Evolutionary conservation across 2,797 vertebrate species (phyloP).

Genomic region (Odontamblyopus rebecca): DNA sequence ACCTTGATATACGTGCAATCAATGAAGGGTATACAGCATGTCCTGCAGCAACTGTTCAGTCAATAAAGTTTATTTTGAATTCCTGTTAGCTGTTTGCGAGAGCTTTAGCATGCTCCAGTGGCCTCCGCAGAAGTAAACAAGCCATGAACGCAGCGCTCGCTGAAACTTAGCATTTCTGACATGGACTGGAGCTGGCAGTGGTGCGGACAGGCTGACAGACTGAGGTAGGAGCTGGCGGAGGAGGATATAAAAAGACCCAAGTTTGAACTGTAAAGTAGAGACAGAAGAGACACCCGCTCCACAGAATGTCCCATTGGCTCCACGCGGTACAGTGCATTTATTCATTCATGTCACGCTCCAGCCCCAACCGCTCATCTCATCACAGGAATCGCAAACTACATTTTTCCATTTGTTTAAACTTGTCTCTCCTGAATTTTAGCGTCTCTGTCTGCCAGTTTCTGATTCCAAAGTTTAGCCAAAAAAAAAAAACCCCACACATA

Average conservation of each 20-base stretch:
- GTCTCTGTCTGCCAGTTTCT: no score
- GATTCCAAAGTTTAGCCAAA: no score
- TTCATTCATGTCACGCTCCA: slow-evolving; percentile 34
- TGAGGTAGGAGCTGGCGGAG: slow-evolving; percentile 5
- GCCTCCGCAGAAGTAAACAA: slow-evolving; percentile 1
- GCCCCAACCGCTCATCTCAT: no score
- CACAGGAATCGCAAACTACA: no score
- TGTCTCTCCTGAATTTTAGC: no score
- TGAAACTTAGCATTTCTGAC: slow-evolving; percentile 14
- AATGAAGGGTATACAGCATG: not conserved
- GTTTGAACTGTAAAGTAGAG: slow-evolving; percentile 23
- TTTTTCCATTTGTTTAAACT: no score
- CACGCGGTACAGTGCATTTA: slow-evolving; percentile 32
- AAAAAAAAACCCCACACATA: no score
- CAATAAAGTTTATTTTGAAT: slow-evolving; percentile 8
- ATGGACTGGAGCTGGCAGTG: slow-evolving; percentile 18
- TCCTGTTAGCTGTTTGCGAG: not conserved
- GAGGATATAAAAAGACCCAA: slow-evolving; percentile 16
- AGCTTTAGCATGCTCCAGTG: slow-evolving; percentile 9
- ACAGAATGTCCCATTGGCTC: slow-evolving; percentile 7
- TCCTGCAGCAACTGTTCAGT: slow-evolving; percentile 6
- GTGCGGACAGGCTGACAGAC: slow-evolving; percentile 22
- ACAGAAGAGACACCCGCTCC: slow-evolving; percentile 20
- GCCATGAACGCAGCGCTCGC: not conserved
- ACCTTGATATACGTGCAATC: not conserved